These are phyloP conservation scores for Oedothorax gibbosus DNA, from an alignment of 1,140 invertebrate genomes.

Conservation along the genomic window DNA sequence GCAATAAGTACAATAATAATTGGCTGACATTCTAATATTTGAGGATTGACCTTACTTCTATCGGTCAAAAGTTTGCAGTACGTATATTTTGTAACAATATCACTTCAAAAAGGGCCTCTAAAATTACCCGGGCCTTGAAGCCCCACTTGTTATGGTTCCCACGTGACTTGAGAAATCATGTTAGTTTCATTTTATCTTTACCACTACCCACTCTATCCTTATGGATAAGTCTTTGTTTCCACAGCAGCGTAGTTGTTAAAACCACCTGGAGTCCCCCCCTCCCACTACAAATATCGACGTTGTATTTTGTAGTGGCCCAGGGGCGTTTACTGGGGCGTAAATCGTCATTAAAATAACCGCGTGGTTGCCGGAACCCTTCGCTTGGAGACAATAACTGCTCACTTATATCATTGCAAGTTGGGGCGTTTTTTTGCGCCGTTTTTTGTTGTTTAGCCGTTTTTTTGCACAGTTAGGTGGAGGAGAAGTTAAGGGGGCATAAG, in stretches of 20 bases:
- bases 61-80: no score
- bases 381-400: slow-evolving; percentile 49
- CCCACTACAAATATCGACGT: slow-evolving; percentile 43
- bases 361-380: slow-evolving; percentile 37
- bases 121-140: no score
- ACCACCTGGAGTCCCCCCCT: slow-evolving; percentile 34
- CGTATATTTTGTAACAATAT: no score
- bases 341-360: slow-evolving; percentile 57
- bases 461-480: not conserved
- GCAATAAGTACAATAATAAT: no score
- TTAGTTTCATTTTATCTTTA: no score
- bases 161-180: no score
- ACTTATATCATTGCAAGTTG: slow-evolving; percentile 41
- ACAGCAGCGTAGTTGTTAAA: slow-evolving; percentile 34
- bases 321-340: slow-evolving; percentile 54
- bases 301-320: slow-evolving; percentile 37
- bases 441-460: not conserved
- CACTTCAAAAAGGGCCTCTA: no score
- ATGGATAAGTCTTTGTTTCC: slow-evolving; percentile 7
- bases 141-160: no score
- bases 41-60: no score
- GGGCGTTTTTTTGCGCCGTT: not conserved
- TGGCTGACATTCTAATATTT: no score
- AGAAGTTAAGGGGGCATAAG: no score
- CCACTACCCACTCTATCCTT: not conserved